Percentiles rank a stretch among this genome's conserved stretches.
Conservation (phyloP, 2,797 vertebrate genomes). For the Takifugu ocellatus region DNA sequence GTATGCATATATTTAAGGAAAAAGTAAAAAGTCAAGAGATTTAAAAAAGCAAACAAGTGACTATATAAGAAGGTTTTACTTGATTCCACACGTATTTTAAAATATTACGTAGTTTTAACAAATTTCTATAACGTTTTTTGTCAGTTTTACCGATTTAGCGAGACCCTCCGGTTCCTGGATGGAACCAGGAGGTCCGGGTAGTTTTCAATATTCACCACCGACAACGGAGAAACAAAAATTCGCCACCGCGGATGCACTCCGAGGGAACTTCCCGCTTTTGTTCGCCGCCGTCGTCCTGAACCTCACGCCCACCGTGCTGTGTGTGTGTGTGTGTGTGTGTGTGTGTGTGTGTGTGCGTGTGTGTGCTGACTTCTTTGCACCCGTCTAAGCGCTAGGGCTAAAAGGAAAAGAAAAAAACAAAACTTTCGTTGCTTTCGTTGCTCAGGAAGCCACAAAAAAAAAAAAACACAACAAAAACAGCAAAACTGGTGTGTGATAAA, state of each 20-base stretch:
- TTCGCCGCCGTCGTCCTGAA: conserved; percentile 26
- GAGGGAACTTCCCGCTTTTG: conserved; percentile 44
- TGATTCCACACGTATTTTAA: conserved; percentile 78
- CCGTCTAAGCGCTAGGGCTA: conserved; percentile 65
- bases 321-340: conserved; percentile 50
- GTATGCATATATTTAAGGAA: conserved; percentile 77
- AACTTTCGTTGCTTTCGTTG: conserved; percentile 43
- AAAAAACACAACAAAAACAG: conserved; percentile 13
- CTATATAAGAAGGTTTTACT: conserved; percentile 66
- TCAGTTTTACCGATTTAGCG: conserved; percentile 68
- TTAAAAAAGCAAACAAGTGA: conserved; percentile 47
- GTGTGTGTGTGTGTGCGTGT: conserved; percentile 52
- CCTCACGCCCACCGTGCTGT: conserved; percentile 59
- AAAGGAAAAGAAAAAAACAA: conserved; percentile 35
- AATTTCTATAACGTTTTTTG: conserved; percentile 78
- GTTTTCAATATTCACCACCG: conserved; percentile 24
- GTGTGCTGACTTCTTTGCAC: conserved; percentile 70
- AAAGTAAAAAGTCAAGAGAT: conserved; percentile 60
- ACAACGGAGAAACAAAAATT: conserved; percentile 28
- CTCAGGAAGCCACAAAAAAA: conserved; percentile 27
- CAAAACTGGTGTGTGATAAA: conserved; percentile 40
- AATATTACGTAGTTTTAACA: conserved; percentile 80
- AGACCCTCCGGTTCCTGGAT: conserved; percentile 42
- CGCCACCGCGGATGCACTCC: conserved; percentile 24
- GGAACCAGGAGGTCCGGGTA: conserved; percentile 38